Evolutionary conservation across 2,888 invertebrate genomes (phyloP), one percentile per base, ranked within the genome.

Genomic region (Tubiluchus corallicola): DNA sequence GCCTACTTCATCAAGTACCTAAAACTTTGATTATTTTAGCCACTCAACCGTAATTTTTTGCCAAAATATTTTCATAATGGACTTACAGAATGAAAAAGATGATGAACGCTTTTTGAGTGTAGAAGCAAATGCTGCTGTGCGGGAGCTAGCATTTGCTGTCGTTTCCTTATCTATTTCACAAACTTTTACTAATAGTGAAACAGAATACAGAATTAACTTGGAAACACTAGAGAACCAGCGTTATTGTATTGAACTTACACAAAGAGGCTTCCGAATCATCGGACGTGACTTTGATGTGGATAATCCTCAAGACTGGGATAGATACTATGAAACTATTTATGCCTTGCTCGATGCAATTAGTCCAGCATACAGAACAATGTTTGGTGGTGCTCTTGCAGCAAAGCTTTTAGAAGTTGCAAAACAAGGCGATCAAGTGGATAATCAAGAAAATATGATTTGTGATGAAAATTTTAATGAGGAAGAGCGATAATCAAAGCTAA

Each of bases 41-140:
- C n/a, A n/a, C n/a, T n/a, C n/a, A n/a, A n/a, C n/a, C n/a, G n/a
- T n/a, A n/a, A n/a, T n/a, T n/a, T n/a, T n/a, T n/a, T n/a, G n/a
- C n/a, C n/a, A n/a, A n/a, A n/a, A n/a, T n/a, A n/a, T n/a, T n/a
- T n/a, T n/a, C n/a, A n/a, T n/a, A n/a, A n/a, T n/a, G n/a, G n/a
- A n/a, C n/a, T n/a, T n/a, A n/a, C n/a, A n/a, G n/a, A n/a, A n/a
- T n/a, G n/a, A n/a, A n/a, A n/a, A n/a, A n/a, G n/a, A n/a, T n/a
- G 29, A 29, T n/a, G 29, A 9, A n/a, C 9, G 29, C 9, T 29
- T 29, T 9, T n/a, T 29, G 9, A 29, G 29, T n/a, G 29, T 29
- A n/a, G 29, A 29, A n/a, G 29, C 29, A 29, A n/a, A 29, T n/a
- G 29, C 29, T n/a, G 29, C 29, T n/a, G 29, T 29, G 9, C 29